phyloP scores from a whole-genome alignment of 2,888 invertebrate species.

The Crepidodera aurea region DNA sequence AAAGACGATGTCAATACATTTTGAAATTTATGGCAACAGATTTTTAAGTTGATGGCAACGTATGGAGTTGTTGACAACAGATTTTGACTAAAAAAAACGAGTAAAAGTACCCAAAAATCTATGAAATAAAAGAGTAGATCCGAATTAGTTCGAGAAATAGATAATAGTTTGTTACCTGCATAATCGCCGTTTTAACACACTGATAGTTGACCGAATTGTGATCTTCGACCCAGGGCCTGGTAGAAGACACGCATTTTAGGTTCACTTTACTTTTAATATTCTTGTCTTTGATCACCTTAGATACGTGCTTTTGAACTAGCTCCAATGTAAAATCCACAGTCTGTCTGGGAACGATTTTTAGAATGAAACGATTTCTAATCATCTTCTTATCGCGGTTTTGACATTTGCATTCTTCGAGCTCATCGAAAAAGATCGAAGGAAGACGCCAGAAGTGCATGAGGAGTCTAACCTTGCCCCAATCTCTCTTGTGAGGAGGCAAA shows the following conservation, averaged over 20 bases:
- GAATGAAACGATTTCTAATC: conserved; percentile 54
- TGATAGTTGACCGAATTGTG: conserved; percentile 56
- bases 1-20: no score
- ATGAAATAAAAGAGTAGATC: no score
- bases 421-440: conserved; percentile 55
- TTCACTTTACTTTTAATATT: conserved; percentile 55
- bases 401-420: conserved; percentile 56
- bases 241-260: conserved; percentile 49
- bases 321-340: conserved; percentile 47
- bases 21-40: no score
- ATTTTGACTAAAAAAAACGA: no score
- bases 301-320: conserved; percentile 49
- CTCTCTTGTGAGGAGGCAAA: conserved; percentile 54
- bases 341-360: conserved; percentile 60
- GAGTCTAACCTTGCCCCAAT: conserved; percentile 58
- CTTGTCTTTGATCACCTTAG: conserved; percentile 49
- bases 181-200: conserved; percentile 60
- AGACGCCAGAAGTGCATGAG: conserved; percentile 63
- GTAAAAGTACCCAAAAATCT: no score
- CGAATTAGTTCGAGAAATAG: no score
- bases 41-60: no score
- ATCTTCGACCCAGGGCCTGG: conserved; percentile 61
- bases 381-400: conserved; percentile 53
- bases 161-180: no score
- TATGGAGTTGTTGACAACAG: no score